phyloP scores from a whole-genome alignment of 2,113 vertebrate species.

The Xenus cinereus region DNA sequence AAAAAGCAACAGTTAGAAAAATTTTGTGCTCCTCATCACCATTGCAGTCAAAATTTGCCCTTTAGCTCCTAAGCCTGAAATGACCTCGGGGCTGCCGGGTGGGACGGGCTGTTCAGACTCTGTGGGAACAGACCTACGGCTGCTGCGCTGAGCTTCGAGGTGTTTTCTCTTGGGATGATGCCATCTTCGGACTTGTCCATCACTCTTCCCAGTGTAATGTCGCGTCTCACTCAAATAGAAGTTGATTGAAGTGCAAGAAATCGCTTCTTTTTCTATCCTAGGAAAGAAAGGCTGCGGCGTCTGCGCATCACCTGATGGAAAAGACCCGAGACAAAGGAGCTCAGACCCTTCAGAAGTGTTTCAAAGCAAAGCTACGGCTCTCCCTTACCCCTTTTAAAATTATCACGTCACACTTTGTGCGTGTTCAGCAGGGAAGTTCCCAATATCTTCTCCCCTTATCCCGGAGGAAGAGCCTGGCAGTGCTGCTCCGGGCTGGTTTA shows the following conservation, averaged over 20 bases:
- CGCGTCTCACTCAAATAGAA: neutral
- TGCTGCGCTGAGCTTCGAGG: rapidly evolving
- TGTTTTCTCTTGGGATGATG: neutral
- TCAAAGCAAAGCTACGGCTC: neutral
- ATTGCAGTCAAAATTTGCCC: neutral
- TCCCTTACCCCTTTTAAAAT: neutral
- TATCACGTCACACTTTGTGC: neutral
- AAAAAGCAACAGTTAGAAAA: neutral
- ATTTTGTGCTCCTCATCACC: neutral
- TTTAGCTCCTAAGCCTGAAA: neutral
- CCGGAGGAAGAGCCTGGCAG: rapidly evolving
- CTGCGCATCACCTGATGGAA: neutral
- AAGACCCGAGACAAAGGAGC: neutral
- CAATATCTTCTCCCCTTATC: rapidly evolving
- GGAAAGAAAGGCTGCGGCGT: rapidly evolving
- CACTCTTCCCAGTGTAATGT: neutral
- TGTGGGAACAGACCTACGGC: neutral
- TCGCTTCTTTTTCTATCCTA: neutral
- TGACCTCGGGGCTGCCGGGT: rapidly evolving
- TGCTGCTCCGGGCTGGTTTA: neutral
- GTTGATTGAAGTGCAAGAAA: rapidly evolving
- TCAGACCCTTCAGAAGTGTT: neutral
- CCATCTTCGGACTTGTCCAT: neutral
- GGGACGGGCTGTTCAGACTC: rapidly evolving
- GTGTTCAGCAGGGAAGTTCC: neutral